These are phyloP conservation scores for Drosophila dives DNA, from an alignment of 2,888 invertebrate genomes.

Conservation along the genomic window DNA sequence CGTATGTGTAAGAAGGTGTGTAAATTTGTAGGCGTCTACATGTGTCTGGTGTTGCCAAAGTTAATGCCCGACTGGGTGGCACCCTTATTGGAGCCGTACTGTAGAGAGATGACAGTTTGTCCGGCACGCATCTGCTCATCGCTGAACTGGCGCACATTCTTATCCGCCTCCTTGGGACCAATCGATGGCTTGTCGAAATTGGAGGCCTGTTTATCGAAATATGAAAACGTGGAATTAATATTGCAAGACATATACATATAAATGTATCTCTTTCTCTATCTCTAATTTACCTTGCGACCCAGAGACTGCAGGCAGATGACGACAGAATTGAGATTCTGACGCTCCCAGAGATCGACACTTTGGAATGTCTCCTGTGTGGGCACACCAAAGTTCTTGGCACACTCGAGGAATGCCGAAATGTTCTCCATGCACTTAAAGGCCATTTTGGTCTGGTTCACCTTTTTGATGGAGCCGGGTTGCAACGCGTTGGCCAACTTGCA, in stretches of 20 bases:
- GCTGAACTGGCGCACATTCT: conserved; percentile 96
- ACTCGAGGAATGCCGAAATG: conserved; percentile 95
- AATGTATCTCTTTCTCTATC: background rate
- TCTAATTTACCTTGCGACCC: conserved; percentile 92
- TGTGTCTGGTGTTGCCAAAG: conserved; percentile 98
- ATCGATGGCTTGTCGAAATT: conserved; percentile 94
- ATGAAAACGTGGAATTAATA: conserved; percentile 46
- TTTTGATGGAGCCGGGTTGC: conserved; percentile 94
- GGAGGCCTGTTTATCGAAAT: conserved; percentile 87
- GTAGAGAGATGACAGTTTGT: conserved; percentile 96
- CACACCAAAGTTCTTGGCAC: conserved; percentile 94
- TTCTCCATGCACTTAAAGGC: conserved; percentile 99
- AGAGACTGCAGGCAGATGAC: conserved; percentile 97
- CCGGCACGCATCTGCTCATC: conserved; percentile 97
- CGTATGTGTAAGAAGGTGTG: conserved; percentile 6
- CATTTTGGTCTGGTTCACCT: conserved; percentile 95
- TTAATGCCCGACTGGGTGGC: conserved; percentile 98
- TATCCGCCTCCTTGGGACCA: conserved; percentile 98
- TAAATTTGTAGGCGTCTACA: conserved; percentile 87
- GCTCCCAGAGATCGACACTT: conserved; percentile 98
- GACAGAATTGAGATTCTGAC: conserved; percentile 97
- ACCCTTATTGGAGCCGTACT: conserved; percentile 99
- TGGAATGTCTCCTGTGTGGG: conserved; percentile 98
- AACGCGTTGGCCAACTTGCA: conserved; percentile 96
- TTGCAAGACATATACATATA: background rate